Base-by-base conservation (phyloP, 2,888 invertebrate genomes). In the Tipula vernalis region DNA sequence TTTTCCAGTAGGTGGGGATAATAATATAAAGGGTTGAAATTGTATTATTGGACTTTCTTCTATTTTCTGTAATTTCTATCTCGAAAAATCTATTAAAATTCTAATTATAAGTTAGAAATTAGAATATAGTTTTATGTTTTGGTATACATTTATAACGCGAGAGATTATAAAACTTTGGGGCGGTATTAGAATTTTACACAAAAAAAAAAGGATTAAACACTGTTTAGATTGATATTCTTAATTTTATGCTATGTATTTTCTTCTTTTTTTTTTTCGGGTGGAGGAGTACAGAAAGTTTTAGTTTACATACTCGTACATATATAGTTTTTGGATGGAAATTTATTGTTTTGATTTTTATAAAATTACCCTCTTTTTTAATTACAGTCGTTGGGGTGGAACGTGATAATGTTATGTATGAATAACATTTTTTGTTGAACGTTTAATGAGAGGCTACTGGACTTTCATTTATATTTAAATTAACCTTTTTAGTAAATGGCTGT, bases 81-180 rank as follows among this genome's bases (percentile, higher is more conserved):
- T 71, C 71, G 28, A 28, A 71, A 71, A 71, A 71, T 71, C 71
- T 71, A 71, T 71, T 71, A 71, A 71, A 71, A 71, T 71, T 71
- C 71, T 71, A 71, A 71, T 71, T 71, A 71, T 71, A 71, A 71
- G 71, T 71, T 71, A 28, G 71, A 71, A 71, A 71, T 71, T 71
- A 71, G 71, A 71, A 71, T 71, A 71, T 71, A 71, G 71, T 71
- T 71, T 71, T 71, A 28, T 71, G 15, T 57, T 71, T 71, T 71
- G 71, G 71, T 71, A 71, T 71, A 71, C 71, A 71, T 71, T 71
- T 71, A 71, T 71, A 71, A 71, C 71, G 71, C 71, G 71, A 71
- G 71, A 71, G 71, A 71, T 71, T 71, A 71, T 71, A 71, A 71
- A 71, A 71, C 71, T 71, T 71, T 71, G 71, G 71, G 71, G 71